These are phyloP conservation scores for Linyphia triangularis DNA, from an alignment of 2,888 invertebrate genomes.

Conservation along the genomic window DNA sequence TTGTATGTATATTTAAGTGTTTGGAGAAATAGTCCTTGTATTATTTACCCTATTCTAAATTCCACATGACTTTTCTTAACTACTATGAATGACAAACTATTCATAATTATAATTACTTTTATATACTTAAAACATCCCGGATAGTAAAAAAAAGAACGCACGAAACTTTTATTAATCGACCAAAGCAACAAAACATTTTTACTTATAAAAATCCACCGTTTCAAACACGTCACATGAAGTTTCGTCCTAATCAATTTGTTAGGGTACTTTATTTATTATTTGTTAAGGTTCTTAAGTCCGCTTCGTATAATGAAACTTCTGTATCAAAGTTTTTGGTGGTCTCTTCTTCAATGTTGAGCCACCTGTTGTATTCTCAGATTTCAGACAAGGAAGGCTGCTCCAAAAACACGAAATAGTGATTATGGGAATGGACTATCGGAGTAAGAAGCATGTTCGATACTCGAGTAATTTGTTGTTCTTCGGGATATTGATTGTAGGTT, in stretches of 20 bases:
- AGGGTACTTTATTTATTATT: not conserved
- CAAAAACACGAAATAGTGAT: conserved; percentile 7
- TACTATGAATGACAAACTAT: too few relatives aligned
- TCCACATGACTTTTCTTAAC: too few relatives aligned
- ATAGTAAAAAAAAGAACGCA: too few relatives aligned
- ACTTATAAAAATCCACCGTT: not conserved
- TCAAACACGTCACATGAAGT: not conserved
- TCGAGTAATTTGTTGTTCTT: conserved; percentile 23
- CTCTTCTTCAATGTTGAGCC: conserved; percentile 3
- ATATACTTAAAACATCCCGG: too few relatives aligned
- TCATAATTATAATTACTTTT: too few relatives aligned
- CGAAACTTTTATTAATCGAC: too few relatives aligned
- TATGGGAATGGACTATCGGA: not conserved
- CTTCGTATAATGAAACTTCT: conserved; percentile 23
- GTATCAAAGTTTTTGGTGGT: not conserved
- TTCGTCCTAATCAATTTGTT: too few relatives aligned
- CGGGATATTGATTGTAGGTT: conserved; percentile 12
- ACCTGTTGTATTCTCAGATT: conserved; percentile 45
- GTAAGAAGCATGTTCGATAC: conserved; percentile 19
- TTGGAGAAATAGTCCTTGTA: too few relatives aligned
- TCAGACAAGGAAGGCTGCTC: not conserved
- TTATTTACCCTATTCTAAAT: too few relatives aligned
- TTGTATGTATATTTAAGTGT: too few relatives aligned
- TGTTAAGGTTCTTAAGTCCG: not conserved
- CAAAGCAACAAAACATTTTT: not conserved